A percentile compares a stretch with the other conserved stretches of the same genome.
Evolutionary conservation across 2,888 invertebrate genomes (phyloP).

Genomic region (Polydesmus complanatus): DNA sequence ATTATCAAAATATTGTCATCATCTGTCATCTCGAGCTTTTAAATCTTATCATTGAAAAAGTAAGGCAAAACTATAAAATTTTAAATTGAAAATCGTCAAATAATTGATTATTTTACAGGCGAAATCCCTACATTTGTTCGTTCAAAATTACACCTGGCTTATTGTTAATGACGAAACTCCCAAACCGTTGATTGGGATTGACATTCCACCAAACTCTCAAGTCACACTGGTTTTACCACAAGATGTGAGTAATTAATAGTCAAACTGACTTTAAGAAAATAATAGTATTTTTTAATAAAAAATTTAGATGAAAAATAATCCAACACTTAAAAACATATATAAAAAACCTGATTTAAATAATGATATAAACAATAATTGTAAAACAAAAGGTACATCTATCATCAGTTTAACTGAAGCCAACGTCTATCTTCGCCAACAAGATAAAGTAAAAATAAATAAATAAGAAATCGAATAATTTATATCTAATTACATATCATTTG

Average conservation of each 20-base stretch:
- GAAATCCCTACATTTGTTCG: not conserved
- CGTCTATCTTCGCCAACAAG: too few species aligned
- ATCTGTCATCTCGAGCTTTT: not conserved
- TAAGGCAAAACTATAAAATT: too few species aligned
- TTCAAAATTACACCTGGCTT: not conserved
- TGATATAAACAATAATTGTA: too few species aligned
- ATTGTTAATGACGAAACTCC: not conserved
- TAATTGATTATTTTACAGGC: not conserved
- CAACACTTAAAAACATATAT: not conserved
- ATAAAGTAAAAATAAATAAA: too few species aligned
- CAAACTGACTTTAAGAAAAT: not conserved
- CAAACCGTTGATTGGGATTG: not conserved
- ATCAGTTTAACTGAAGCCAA: too few species aligned
- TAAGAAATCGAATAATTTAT: too few species aligned
- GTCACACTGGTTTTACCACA: too few species aligned
- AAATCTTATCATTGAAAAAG: not conserved
- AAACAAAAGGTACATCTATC: too few species aligned
- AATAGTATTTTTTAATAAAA: not conserved
- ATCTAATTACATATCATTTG: not conserved
- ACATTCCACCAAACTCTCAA: not conserved
- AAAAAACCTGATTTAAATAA: too few species aligned
- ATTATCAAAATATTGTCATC: not conserved
- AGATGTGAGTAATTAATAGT: not conserved
- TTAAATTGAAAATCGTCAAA: too few species aligned
- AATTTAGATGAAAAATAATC: not conserved